phyloP scores from a whole-genome alignment of 2,888 invertebrate genomes.

The Sarcophaga variegata region DNA sequence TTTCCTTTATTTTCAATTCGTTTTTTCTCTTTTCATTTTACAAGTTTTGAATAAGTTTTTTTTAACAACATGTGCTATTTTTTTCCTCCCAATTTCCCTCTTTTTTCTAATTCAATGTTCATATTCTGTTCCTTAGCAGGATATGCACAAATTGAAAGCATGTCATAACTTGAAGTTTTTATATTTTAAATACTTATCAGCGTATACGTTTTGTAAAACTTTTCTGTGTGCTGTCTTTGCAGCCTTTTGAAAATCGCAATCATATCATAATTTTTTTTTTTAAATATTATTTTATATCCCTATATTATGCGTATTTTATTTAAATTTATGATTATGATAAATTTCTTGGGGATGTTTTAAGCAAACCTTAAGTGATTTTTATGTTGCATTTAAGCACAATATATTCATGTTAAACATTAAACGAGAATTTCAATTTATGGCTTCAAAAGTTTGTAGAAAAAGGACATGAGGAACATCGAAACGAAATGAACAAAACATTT shows the following conservation, averaged over 20 bases:
- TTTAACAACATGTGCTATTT: conserved; percentile 29
- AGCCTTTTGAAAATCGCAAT: background rate
- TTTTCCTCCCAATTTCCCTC: background rate
- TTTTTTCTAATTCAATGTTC: background rate
- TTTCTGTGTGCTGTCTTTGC: no score
- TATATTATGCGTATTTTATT: conserved; percentile 46
- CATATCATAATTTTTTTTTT: background rate
- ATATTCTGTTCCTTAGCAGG: no score
- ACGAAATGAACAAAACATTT: no score
- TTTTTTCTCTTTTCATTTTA: background rate
- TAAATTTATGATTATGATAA: conserved; percentile 48
- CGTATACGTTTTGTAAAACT: no score
- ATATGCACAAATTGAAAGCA: no score
- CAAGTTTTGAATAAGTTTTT: conserved; percentile 45
- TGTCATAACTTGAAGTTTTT: no score
- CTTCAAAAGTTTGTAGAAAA: no score
- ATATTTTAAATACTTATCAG: no score
- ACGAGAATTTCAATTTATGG: no score
- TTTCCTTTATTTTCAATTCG: background rate
- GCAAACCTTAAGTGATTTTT: conserved; percentile 2
- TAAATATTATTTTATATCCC: conserved; percentile 42
- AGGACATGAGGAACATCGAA: no score
- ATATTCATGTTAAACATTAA: no score
- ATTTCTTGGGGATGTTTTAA: background rate
- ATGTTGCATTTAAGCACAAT: background rate